Evolutionary conservation across 2,888 invertebrate species (phyloP).

Genomic region (Meta bourneti): DNA sequence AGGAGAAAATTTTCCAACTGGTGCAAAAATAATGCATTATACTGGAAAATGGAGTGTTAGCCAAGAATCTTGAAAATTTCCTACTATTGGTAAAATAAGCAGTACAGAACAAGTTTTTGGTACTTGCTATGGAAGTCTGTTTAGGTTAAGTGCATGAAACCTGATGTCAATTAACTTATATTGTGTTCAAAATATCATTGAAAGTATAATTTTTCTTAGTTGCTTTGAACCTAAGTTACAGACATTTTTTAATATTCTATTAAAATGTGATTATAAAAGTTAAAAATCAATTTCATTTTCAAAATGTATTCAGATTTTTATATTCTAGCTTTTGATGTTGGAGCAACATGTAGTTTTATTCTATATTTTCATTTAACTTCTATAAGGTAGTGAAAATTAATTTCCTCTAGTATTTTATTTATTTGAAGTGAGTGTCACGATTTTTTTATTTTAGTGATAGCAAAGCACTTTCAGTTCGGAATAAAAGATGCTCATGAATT

Average conservation of each 20-base stretch:
- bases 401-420: background rate
- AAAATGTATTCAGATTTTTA: background rate
- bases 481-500: constrained; percentile 99
- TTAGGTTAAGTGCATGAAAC: too few relatives aligned
- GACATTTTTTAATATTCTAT: background rate
- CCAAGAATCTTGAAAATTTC: too few relatives aligned
- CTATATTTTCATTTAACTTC: background rate
- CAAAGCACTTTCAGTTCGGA: constrained; percentile 93
- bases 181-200: too few relatives aligned
- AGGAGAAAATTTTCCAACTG: too few relatives aligned
- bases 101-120: too few relatives aligned
- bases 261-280: background rate
- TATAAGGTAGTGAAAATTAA: background rate
- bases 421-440: background rate
- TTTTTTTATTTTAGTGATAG: constrained; percentile 82
- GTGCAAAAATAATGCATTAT: too few relatives aligned
- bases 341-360: background rate
- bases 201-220: too few relatives aligned
- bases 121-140: too few relatives aligned
- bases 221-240: background rate
- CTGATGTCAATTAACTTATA: too few relatives aligned
- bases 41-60: too few relatives aligned
- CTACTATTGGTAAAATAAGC: too few relatives aligned
- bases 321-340: background rate
- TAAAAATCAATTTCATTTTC: background rate